Evolutionary conservation across 2,113 vertebrate species (phyloP), one percentile per base, ranked within the genome.

Genomic region (Hiodon alosoides): DNA sequence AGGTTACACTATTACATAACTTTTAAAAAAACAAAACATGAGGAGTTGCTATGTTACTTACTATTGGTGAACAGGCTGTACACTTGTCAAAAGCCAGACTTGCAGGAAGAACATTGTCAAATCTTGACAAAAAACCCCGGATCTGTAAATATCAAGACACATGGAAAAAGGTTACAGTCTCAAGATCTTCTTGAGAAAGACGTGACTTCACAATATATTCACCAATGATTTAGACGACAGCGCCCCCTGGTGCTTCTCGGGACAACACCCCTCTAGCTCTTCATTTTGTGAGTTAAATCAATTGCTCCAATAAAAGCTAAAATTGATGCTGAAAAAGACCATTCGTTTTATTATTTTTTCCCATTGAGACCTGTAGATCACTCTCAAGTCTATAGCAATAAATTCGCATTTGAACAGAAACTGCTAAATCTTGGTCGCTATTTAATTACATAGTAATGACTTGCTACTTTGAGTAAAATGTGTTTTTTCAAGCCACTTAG

Each of bases 1-100:
- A 59, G 3, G 58, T 59, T 9, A 3, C 3, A 3, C 8, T 11
- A 14, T 9, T 9, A 59, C 6, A 11, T 8, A 13, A 68, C 10
- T 51, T 14, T 7, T 2, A 8, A 10, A 46, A 65, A 17, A 65
- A 31, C 3, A 4, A 65, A 9, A 6, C 5, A 50, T 8, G 3
- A 69, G 55, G 48, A 7, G n/a, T 48, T 17, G 47, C 55, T 67
- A 7, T 13, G 9, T 3, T 47, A 91, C 94, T 94, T 92, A 99
- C 97, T 85, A 94, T 90, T 64, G 89, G 76, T 51, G 97, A 98
- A 85, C 97, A 99, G 79, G 97, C 97, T 2, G 97, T 99, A 85
- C 97, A 99, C 83, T 99, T 98, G 89, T 99, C 96, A 85, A 99
- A 99, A 0, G 97, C 97, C 84, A 98, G 86, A 81, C 97, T 99